Evolutionary conservation across 2,113 vertebrate genomes (phyloP), one percentile per base, ranked within the genome.

Genomic region (Boulengeromyrus knoepffleri): DNA sequence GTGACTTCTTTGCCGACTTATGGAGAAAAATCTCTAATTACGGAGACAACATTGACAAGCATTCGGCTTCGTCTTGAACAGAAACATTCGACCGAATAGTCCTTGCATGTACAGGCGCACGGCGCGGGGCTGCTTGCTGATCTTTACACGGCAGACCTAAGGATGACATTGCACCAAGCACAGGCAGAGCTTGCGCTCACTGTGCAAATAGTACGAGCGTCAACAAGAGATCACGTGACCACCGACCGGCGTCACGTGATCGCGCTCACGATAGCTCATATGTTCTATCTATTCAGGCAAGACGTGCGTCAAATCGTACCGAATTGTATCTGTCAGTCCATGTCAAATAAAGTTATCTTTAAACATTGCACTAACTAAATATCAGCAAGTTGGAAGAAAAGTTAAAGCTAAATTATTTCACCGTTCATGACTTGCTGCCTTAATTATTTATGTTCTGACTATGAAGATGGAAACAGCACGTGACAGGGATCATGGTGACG

Each of bases 221-320:
- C 95, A 95, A 96, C 95, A 96, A 93, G 2, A 3, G 84, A 0
- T 94, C 96, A 96, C 95, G 93, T 95, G 95, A 94, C 2, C 88
- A 0, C 15, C 2, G 89, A 46, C 49, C 42, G 1, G 2, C 0
- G 91, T 94, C 96, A 96, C 91, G 89, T 95, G 95, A 93, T 50
- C 5, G 84, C 58, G 19, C 15, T 27, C 24, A 5, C 62, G 3
- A 10, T 10, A 62, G 42, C 31, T 9, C 4, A 45, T n/a, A 13
- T 70, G 27, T 36, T 74, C 12, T 36, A 15, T 10, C 27, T 74
- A 13, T 36, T 31, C 13, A 13, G 66, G n/a, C 3, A n/a, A 62
- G 7, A n/a, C 8, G n/a, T 4, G n/a, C 9, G 3, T 74, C 3
- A 74, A 31, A 74, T 74, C 5, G 4, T 36, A 74, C 10, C 27